Conservation (phyloP, 2,797 vertebrate species). For the Pangasius macronema region DNA sequence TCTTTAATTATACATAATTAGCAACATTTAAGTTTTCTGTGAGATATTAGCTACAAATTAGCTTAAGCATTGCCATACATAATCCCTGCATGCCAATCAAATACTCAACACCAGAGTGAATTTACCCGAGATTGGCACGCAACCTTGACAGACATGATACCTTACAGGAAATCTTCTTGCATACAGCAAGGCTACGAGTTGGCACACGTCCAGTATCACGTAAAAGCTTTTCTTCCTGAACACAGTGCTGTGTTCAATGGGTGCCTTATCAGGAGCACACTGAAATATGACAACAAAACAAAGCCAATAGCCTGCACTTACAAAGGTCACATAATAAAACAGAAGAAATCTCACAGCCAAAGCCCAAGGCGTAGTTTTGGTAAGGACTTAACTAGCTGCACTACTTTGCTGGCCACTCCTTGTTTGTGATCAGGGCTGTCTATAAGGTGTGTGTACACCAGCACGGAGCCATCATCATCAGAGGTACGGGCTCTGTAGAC, state of each 20-base stretch:
- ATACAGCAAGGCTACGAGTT: constrained; percentile 25
- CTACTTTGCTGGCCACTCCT: not conserved
- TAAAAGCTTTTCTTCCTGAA: constrained; percentile 53
- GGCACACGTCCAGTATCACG: constrained; percentile 59
- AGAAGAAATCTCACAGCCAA: not conserved
- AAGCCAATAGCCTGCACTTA: not conserved
- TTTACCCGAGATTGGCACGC: constrained; percentile 5
- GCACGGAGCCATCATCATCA: not conserved
- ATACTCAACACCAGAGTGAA: constrained; percentile 36
- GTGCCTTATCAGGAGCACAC: not conserved
- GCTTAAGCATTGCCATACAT: constrained; percentile 14
- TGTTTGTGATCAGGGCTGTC: not conserved
- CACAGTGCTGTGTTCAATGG: constrained; percentile 32
- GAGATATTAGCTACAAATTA: constrained; percentile 28
- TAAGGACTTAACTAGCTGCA: not conserved
- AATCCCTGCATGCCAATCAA: constrained; percentile 30
- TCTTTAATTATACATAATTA: constrained; percentile 30
- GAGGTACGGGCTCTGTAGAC: not conserved
- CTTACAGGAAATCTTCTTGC: not conserved
- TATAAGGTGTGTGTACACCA: not conserved
- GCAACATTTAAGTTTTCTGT: constrained; percentile 30
- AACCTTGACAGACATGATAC: constrained; percentile 1
- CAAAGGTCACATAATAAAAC: not conserved
- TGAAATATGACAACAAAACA: not conserved
- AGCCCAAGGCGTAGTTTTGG: not conserved